Evolutionary conservation across 2,113 vertebrate species (phyloP), one percentile per base, ranked within the genome.

Genomic region (Halcyon senegalensis): DNA sequence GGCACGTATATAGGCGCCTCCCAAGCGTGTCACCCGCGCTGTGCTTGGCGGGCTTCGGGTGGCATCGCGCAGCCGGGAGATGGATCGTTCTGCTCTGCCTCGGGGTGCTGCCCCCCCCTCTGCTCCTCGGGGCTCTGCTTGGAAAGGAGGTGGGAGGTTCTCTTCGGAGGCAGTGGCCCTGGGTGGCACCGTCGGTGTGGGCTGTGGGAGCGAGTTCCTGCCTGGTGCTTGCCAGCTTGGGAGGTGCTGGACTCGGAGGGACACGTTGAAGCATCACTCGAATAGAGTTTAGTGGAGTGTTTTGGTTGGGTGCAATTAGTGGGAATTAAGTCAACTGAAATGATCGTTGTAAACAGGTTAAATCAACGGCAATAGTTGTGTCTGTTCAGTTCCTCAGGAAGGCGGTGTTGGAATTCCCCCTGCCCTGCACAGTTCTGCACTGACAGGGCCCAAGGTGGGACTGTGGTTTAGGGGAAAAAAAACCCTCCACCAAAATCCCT

Each of bases 181-280:
- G 7, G 0, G 0, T 31, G 16, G 11, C 8, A 3, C 33, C 1
- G 5, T 10, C 4, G n/a, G 16, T 7, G 5, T 28, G 0, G 10
- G 41, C 18, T 59, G 10, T 30, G 48, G 53, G 30, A 68, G 19
- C 2, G 5, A 33, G 43, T 53, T 83, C 3, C 9, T 1, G 23
- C 1, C 6, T 51, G 1, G 7, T 13, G 33, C 0, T 3, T 5
- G 16, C 55, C 25, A 0, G 10, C 21, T n/a, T 13, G 19, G 2
- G 11, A 63, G 46, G 84, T 51, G 4, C 66, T 2, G 9, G 43
- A 2, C 43, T 24, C 12, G 0, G 43, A 55, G 30, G 31, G 60
- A 8, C 9, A 0, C 0, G 6, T 16, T 25, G 48, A 17, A 16
- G n/a, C 2, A 25, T 6, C 51, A 48, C 27, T 24, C 0, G 4